Percentiles rank a stretch among this genome's conserved stretches.
phyloP scores from a whole-genome alignment of 2,888 invertebrate genomes.

The Polia nebulosa region DNA sequence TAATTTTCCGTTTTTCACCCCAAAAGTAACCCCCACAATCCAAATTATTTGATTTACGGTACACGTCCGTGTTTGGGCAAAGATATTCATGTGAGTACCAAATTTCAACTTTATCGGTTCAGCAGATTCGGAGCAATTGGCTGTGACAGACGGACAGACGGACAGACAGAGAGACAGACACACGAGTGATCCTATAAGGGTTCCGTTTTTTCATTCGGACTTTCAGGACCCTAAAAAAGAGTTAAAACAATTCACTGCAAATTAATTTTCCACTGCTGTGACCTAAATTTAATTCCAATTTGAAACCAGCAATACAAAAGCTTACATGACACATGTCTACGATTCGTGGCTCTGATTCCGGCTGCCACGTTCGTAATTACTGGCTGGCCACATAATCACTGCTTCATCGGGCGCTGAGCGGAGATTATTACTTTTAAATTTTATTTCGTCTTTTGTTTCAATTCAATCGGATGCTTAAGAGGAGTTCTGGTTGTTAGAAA shows the following conservation, averaged over 20 bases:
- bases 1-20: no score
- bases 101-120: no score
- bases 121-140: no score
- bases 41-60: no score
- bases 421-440: conserved; percentile 42
- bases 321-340: background rate
- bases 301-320: background rate
- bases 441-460: conserved; percentile 28
- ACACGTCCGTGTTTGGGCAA: no score
- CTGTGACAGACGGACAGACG: no score
- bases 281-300: background rate
- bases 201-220: no score
- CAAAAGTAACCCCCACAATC: no score
- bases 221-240: no score
- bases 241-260: background rate
- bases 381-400: conserved; percentile 25
- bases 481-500: conserved; percentile 13
- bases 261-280: background rate
- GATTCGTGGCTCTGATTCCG: background rate
- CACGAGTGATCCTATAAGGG: no score
- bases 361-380: conserved; percentile 38
- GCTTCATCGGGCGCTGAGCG: background rate
- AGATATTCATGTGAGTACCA: no score
- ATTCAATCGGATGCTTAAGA: conserved; percentile 9
- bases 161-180: no score